These are phyloP conservation scores for Gerris lacustris DNA, from an alignment of 2,888 invertebrate species.

Conservation along the genomic window DNA sequence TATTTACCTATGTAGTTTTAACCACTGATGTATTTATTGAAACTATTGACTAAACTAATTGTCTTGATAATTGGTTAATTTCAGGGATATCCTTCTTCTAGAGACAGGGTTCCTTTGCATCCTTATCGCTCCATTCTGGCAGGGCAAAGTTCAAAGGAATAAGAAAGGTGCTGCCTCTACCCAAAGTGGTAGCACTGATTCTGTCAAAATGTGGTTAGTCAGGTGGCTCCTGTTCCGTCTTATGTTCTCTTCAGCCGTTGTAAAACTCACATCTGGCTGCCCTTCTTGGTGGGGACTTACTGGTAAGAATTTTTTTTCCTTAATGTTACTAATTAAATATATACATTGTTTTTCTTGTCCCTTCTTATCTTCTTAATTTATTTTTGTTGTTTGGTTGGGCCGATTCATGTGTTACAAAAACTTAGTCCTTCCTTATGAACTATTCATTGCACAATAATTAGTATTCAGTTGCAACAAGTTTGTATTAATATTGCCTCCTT, in stretches of 20 bases:
- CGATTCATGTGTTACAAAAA: no score
- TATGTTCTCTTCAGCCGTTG: slow-evolving; percentile 56
- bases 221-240: slow-evolving; percentile 62
- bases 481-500: no score
- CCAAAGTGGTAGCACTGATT: slow-evolving; percentile 39
- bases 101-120: slow-evolving; percentile 60
- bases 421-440: no score
- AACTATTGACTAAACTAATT: no score
- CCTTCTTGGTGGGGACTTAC: slow-evolving; percentile 67
- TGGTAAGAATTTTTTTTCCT: slow-evolving; percentile 39
- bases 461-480: no score
- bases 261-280: slow-evolving; percentile 57
- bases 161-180: slow-evolving; percentile 34
- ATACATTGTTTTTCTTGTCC: no score
- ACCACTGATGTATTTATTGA: no score
- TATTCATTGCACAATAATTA: no score
- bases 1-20: no score
- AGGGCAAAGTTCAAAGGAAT: slow-evolving; percentile 28
- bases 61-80: not conserved
- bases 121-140: slow-evolving; percentile 50
- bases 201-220: slow-evolving; percentile 52
- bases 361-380: no score
- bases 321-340: no score
- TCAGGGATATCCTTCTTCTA: slow-evolving; percentile 57
- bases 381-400: no score